Evolutionary conservation across 1,140 invertebrate species (phyloP), one percentile per base, ranked within the genome.

Genomic region (Berghia stephanieae): DNA sequence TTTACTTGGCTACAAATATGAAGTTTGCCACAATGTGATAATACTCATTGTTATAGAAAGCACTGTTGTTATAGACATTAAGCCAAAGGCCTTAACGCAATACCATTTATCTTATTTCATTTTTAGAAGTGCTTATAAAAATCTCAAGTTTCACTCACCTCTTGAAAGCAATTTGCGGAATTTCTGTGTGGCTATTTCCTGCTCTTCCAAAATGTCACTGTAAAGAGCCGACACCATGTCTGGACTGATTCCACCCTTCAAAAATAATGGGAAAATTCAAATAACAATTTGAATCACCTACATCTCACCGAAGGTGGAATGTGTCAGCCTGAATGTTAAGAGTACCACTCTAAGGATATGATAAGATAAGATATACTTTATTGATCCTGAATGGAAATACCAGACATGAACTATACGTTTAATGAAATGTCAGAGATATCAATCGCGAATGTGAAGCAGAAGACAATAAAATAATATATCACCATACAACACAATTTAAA

Each of bases 151-250:
- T n/a, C n/a, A n/a, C 68, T 70, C 79, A 91, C 90, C 90, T 89
- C 93, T 92, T 81, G 96, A 98, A 52, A 99, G 90, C 66, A 99
- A 91, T 91, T 98, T 99, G 78, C 97, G 92, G 90, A 98, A 98
- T 87, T 94, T 96, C 86, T 98, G 96, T 66, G 96, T 98, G 21
- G 97, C 96, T 84, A 91, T 90, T 67, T 98, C 91, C 73, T 98
- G 96, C 82, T 95, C 92, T 82, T 94, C 92, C 43, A 94, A 90
- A 88, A 94, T 92, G 69, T 93, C 91, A 89, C 95, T 96, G 88
- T 96, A 96, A 3, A 99, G 89, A 79, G 93, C 93, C 81, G 94
- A 88, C 36, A 93, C 88, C 95, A 98, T 97, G 75, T 95, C 94
- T 67, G 91, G 90, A 40, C 94, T 90, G 43, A 92, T 92, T 27